Evolutionary conservation across 2,888 invertebrate genomes (phyloP).

Genomic region (Melinaea marsaeus): DNA sequence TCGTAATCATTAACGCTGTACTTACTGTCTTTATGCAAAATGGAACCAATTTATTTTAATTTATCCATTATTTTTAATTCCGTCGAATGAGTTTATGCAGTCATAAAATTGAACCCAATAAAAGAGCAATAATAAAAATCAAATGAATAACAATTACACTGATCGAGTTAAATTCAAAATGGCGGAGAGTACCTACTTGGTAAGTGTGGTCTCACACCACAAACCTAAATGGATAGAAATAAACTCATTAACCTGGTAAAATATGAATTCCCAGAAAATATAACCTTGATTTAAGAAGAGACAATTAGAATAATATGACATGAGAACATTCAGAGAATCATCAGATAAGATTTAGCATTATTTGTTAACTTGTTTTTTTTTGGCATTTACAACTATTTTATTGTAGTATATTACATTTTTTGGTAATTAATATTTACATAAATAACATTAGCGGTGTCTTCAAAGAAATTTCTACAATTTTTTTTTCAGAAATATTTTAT

Average conservation of each 20-base stretch:
- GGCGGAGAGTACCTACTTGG: not conserved
- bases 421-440: conserved; percentile 11
- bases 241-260: conserved; percentile 32
- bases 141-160: conserved; percentile 9
- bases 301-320: conserved; percentile 33
- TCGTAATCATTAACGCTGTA: not conserved
- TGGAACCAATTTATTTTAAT: too few species aligned
- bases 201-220: conserved; percentile 25
- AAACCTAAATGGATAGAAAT: conserved; percentile 24
- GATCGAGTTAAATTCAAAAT: not conserved
- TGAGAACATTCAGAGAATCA: conserved; percentile 30
- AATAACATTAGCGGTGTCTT: conserved; percentile 8
- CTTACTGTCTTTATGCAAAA: too few species aligned
- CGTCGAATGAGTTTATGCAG: conserved; percentile 7
- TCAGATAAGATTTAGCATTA: conserved; percentile 26
- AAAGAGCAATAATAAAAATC: conserved; percentile 19
- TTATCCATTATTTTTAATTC: not conserved
- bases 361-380: conserved; percentile 19
- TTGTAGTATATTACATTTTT: conserved; percentile 11
- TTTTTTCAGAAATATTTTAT: too few species aligned
- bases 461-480: not conserved
- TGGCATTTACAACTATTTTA: conserved; percentile 19
- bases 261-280: conserved; percentile 35
- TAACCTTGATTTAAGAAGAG: conserved; percentile 32
- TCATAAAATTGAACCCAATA: conserved; percentile 22